Evolutionary conservation across 1,140 invertebrate genomes (phyloP), one percentile per base, ranked within the genome.

Genomic region (Zaprionus lachaisei): DNA sequence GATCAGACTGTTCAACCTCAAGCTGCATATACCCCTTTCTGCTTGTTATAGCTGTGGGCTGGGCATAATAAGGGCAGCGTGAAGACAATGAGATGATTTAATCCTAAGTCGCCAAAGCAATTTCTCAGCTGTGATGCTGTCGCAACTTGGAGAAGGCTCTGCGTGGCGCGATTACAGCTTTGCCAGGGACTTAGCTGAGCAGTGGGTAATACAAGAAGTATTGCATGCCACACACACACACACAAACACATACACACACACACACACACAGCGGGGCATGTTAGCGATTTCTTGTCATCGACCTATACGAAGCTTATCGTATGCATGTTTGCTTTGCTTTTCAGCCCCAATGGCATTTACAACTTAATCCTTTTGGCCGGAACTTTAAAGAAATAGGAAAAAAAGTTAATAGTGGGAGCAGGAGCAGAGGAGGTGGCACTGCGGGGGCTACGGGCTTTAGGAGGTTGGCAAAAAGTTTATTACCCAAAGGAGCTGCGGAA

Each of bases 401-500:
- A 51, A 22, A 51, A 51, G 24, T 1, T 51, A 24, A 24, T 51
- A 51, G 38, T 4, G 15, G 4, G 17, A 14, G 47, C 1, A 12
- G 17, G 9, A 51, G 47, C 4, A 41, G 37, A 5, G 15, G 14
- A 5, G 37, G 12, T 38, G 41, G n/a, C n/a, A 2, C 41, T 47
- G n/a, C 15, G 38, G 38, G 68, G 12, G 4, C 77, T 57, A 38
- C 67, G 62, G 62, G 47, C 60, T 70, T 75, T 58, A 37, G 34
- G 64, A 63, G 56, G 77, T 73, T 56, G 54, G 22, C 41, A 41
- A 68, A 82, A 81, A 89, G 78, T 87, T 89, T 87, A 87, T 89
- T 87, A 79, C 84, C 87, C 84, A 89, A 81, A 87, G 84, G 84
- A 84, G 78, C 81, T 67, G 47, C 81, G 78, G 84, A 81, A 89